Conservation (phyloP, 2,888 invertebrate genomes). For the Lasioglossum villosulum region DNA sequence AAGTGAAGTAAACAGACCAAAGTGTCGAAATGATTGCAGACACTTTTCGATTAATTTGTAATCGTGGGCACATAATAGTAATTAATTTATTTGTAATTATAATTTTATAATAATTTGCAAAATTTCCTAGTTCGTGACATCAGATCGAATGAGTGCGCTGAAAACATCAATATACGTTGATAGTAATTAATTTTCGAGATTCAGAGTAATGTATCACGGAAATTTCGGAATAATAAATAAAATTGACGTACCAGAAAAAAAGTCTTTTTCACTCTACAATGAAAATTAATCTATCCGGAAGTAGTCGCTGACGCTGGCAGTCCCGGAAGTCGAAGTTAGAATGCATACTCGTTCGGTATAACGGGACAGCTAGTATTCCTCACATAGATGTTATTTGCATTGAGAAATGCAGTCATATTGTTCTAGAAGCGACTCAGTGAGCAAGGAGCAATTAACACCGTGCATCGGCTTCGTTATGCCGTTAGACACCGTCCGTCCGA, state of each 20-base stretch:
- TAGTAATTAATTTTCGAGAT: background rate
- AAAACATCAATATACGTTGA: too few species aligned
- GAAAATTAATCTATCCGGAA: background rate
- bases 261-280: background rate
- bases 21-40: background rate
- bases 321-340: background rate
- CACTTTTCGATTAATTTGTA: background rate
- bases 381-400: background rate
- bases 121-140: too few species aligned
- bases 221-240: background rate
- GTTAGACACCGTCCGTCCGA: background rate
- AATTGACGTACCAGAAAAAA: too few species aligned
- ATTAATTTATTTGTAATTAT: background rate
- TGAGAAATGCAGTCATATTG: background rate
- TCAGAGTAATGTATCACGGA: background rate
- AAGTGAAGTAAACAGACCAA: too few species aligned
- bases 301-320: background rate
- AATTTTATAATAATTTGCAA: too few species aligned
- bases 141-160: too few species aligned
- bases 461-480: background rate
- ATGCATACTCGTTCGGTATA: background rate
- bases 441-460: conserved; percentile 11
- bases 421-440: background rate
- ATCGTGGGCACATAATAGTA: background rate
- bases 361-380: background rate